Percentiles rank a stretch among this genome's conserved stretches.
These are phyloP conservation scores for Paradoxurus hermaphroditus DNA, from an alignment of 2,113 vertebrate species.

Conservation along the genomic window DNA sequence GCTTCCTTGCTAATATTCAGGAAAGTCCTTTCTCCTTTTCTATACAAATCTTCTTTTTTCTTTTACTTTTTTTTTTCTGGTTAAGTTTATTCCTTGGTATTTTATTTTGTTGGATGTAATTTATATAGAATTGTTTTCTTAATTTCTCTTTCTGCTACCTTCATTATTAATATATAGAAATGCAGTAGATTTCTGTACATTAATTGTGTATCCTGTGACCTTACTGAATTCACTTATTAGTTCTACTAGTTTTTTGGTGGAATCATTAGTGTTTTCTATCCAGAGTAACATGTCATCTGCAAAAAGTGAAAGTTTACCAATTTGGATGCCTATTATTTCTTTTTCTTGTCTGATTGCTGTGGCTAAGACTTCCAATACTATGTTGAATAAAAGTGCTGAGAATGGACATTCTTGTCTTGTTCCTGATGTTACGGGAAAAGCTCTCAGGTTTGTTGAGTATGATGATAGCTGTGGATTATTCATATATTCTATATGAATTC, in stretches of 20 bases:
- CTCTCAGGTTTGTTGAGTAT: not conserved
- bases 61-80: not conserved
- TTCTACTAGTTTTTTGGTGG: not conserved
- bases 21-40: not conserved
- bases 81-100: not conserved
- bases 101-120: not conserved
- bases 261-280: not conserved
- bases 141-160: not conserved
- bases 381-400: not conserved
- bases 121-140: not conserved
- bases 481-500: not conserved
- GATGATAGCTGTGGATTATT: not conserved
- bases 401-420: not conserved
- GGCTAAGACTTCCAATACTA: not conserved
- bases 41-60: not conserved
- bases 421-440: not conserved
- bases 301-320: not conserved
- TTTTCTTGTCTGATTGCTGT: not conserved
- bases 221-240: not conserved
- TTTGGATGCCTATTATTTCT: not conserved
- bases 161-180: not conserved
- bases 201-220: not conserved
- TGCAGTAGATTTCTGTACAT: not conserved
- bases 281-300: not conserved
- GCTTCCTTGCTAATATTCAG: not conserved